These are phyloP conservation scores for Orthosia cruda DNA, from an alignment of 2,888 invertebrate species.

Conservation along the genomic window DNA sequence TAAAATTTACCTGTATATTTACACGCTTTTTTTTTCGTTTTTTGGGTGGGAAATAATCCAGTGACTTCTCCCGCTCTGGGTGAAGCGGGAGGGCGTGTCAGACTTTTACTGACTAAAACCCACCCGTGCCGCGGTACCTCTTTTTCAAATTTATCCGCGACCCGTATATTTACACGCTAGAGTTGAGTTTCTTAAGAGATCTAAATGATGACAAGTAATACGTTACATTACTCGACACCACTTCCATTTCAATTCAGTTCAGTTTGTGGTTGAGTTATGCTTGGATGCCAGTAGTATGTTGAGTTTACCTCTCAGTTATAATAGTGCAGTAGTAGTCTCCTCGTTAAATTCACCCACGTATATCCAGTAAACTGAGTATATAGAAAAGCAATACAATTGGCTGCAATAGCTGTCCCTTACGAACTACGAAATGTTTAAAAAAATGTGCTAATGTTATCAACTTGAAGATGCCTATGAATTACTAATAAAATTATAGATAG, in stretches of 20 bases:
- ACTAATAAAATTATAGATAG: slow-evolving; percentile 16
- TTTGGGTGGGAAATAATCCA: too few relatives aligned
- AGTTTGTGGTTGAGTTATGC: slow-evolving; percentile 47
- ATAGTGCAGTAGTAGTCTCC: not conserved
- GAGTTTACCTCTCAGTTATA: slow-evolving; percentile 9
- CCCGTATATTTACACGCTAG: slow-evolving; percentile 53
- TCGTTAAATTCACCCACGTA: not conserved
- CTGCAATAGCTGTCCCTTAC: too few relatives aligned
- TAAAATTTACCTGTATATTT: slow-evolving; percentile 45
- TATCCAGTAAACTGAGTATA: not conserved
- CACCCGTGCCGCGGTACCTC: too few relatives aligned
- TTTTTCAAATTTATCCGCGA: too few relatives aligned
- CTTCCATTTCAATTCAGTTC: slow-evolving; percentile 38
- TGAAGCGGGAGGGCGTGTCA: too few relatives aligned
- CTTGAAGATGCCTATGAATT: slow-evolving; percentile 3
- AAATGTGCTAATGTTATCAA: not conserved
- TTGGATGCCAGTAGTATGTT: slow-evolving; percentile 27
- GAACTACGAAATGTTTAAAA: not conserved
- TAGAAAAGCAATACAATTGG: not conserved
- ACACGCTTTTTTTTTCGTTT: too few relatives aligned
- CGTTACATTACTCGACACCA: slow-evolving; percentile 56
- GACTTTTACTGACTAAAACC: too few relatives aligned
- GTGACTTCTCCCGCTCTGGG: too few relatives aligned
- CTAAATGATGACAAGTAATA: slow-evolving; percentile 36
- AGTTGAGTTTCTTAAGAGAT: slow-evolving; percentile 49